A percentile compares a stretch with the other conserved stretches of the same genome.
Evolutionary conservation across 2,888 invertebrate species (phyloP).

Genomic region (Apantesis nais): DNA sequence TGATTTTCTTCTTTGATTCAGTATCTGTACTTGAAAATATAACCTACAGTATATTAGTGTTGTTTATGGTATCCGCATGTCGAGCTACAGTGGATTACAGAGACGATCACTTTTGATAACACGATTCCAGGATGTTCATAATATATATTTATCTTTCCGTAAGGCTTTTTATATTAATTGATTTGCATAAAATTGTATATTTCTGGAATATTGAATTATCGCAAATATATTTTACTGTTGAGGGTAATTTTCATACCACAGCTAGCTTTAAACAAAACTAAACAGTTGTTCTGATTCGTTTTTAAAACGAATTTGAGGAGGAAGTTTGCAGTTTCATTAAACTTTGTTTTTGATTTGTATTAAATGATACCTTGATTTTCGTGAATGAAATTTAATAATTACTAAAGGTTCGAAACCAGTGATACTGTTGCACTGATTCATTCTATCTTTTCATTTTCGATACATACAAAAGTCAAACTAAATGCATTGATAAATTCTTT

Average conservation of each 20-base stretch:
- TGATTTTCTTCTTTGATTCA: background rate
- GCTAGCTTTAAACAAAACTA: background rate
- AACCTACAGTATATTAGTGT: no score
- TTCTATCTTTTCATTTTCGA: no score
- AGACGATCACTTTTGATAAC: background rate
- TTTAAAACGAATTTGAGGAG: no score
- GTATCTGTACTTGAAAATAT: background rate
- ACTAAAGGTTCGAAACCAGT: background rate
- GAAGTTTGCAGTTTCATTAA: no score
- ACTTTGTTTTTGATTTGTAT: no score
- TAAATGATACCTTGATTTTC: background rate
- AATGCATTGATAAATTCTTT: no score
- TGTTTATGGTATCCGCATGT: background rate
- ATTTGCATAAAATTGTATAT: background rate
- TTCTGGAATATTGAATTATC: background rate
- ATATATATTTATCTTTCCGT: background rate
- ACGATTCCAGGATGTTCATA: background rate
- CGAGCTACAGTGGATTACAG: background rate
- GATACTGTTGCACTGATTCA: no score
- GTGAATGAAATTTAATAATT: background rate
- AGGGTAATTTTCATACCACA: no score
- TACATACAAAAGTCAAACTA: no score
- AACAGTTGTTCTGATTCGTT: background rate
- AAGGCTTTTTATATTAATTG: no score
- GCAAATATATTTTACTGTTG: no score